Conservation (phyloP, 2,888 invertebrate species). For the Mallateleia sp. region DNA sequence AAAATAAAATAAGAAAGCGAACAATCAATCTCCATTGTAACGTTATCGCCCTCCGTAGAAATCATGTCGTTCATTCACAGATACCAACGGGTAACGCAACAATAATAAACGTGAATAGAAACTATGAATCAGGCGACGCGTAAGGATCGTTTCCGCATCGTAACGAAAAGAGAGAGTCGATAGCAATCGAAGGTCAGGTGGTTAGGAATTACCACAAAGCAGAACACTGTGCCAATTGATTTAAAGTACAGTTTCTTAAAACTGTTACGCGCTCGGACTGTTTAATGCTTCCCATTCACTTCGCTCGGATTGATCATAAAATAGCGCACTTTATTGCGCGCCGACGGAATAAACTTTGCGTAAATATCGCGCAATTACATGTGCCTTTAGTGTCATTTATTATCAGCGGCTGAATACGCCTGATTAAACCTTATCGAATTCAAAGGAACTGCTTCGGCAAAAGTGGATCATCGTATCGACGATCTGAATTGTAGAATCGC, state of each 20-base stretch:
- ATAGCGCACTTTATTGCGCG: constrained; percentile 42
- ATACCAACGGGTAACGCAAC: constrained; percentile 33
- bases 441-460: too few relatives aligned
- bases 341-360: constrained; percentile 28
- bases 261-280: constrained; percentile 57
- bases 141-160: constrained; percentile 66
- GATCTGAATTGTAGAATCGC: too few relatives aligned
- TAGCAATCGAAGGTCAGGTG: constrained; percentile 73
- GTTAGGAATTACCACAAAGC: constrained; percentile 67
- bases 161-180: constrained; percentile 71
- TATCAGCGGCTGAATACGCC: neutral
- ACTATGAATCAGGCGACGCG: constrained; percentile 64
- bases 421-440: neutral
- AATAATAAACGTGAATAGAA: constrained; percentile 64
- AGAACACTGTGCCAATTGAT: constrained; percentile 67
- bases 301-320: constrained; percentile 57
- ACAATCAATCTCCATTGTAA: constrained; percentile 49
- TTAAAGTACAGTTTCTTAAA: constrained; percentile 69
- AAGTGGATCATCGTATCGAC: too few relatives aligned
- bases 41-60: constrained; percentile 28
- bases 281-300: constrained; percentile 62
- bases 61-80: constrained; percentile 44
- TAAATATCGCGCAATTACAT: constrained; percentile 46
- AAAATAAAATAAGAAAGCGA: constrained; percentile 18
- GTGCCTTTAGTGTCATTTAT: constrained; percentile 28